These are phyloP conservation scores for Troides aeacus DNA, from an alignment of 2,888 invertebrate species.

Conservation along the genomic window DNA sequence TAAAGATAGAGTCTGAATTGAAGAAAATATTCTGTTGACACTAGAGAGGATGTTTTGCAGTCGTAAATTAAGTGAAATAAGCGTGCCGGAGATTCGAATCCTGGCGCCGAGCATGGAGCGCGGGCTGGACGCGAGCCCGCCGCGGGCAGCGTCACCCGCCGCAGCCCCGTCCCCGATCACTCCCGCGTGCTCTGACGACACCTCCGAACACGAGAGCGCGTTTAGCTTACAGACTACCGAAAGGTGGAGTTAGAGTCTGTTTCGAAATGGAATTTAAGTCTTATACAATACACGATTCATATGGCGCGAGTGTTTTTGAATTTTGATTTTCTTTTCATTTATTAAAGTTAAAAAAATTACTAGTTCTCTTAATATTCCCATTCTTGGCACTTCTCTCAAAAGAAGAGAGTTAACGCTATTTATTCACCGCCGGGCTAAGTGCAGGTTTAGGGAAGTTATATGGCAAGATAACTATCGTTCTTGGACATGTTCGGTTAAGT, in stretches of 20 bases:
- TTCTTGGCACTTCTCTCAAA: too few species aligned
- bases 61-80: conserved; percentile 86
- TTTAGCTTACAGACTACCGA: conserved; percentile 72
- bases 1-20: neutral
- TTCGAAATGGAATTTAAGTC: conserved; percentile 19
- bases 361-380: too few species aligned
- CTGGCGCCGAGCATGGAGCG: conserved; percentile 90
- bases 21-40: conserved; percentile 27
- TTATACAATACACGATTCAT: neutral
- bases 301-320: neutral
- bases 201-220: conserved; percentile 76
- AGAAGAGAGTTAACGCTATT: too few species aligned
- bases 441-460: too few species aligned
- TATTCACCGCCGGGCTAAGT: too few species aligned
- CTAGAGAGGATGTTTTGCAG: conserved; percentile 62
- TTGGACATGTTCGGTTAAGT: too few species aligned
- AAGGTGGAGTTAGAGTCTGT: conserved; percentile 54
- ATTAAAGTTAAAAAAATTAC: too few species aligned
- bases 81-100: conserved; percentile 90
- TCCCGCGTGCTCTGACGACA: conserved; percentile 47
- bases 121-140: conserved; percentile 83
- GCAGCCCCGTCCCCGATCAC: conserved; percentile 37
- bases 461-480: too few species aligned
- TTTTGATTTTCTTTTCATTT: neutral
- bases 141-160: conserved; percentile 38